A percentile compares a stretch with the other conserved stretches of the same genome.
Evolutionary conservation across 1,140 invertebrate genomes (phyloP).

Genomic region (Camponotus pennsylvanicus): DNA sequence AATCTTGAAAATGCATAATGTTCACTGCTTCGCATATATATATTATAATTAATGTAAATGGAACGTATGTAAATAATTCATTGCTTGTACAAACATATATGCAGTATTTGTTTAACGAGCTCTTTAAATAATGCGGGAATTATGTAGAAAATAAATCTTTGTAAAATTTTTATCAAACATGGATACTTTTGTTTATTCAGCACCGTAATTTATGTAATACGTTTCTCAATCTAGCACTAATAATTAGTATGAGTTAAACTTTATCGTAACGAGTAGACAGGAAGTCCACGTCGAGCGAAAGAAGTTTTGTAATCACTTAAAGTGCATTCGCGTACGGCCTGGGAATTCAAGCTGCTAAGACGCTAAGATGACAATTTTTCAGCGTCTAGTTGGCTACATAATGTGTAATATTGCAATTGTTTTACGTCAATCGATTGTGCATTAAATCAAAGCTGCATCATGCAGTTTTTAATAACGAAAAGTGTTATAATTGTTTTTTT

Average conservation of each 20-base stretch:
- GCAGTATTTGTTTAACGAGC: background rate
- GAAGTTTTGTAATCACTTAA: constrained; percentile 75
- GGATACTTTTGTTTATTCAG: constrained; percentile 13
- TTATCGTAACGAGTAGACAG: constrained; percentile 47
- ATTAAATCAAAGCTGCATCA: constrained; percentile 10
- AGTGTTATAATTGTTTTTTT: background rate
- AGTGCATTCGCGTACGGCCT: constrained; percentile 71
- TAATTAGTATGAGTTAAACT: constrained; percentile 70
- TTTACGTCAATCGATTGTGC: background rate
- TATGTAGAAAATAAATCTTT: constrained; percentile 24
- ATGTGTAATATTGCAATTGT: constrained; percentile 58
- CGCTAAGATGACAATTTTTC: constrained; percentile 66
- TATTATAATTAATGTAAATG: constrained; percentile 21
- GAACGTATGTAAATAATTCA: background rate
- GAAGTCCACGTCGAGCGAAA: constrained; percentile 35
- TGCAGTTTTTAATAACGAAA: constrained; percentile 6
- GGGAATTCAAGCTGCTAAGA: constrained; percentile 67
- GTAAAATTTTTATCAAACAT: background rate
- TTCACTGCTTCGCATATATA: background rate
- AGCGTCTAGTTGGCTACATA: constrained; percentile 52
- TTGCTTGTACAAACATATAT: background rate
- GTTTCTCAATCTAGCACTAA: constrained; percentile 58
- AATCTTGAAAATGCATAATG: background rate
- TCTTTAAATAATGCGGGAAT: constrained; percentile 16
- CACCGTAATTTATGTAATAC: constrained; percentile 62